Evolutionary conservation across 2,888 invertebrate genomes (phyloP), one percentile per base, ranked within the genome.

Genomic region (Xestia sexstrigata): DNA sequence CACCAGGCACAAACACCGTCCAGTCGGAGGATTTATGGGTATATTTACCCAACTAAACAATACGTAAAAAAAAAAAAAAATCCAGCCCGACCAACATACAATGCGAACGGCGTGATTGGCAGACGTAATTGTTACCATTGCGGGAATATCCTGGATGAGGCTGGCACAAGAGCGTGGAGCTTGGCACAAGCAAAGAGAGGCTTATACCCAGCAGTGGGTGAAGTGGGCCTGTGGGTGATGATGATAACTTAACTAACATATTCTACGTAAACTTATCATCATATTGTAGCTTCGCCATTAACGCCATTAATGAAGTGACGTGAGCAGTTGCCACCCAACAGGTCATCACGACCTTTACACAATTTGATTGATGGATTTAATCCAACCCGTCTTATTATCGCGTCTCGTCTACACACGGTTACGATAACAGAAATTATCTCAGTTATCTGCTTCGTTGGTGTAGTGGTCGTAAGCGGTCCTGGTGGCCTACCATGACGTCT

Each of bases 341-440:
- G 49, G 11, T n/a, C 45, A 58, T 42, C 20, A 67, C 55, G 60
- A 47, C 23, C 9, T 15, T 63, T 60, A 9, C 35, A 60, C 6
- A 60, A 20, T 52, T 66, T 74, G 70, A 75, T 74, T 60, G 85
- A 85, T 71, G 20, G 49, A 30, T 67, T 58, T 65, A 42, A 81
- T 58, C 39, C 39, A 60, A 69, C 62, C 62, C 52, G 39, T 35
- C 8, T 60, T 47, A 47, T 23, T 81, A 47, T 70, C 47, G 17
- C 17, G 30, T 69, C 66, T 49, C 52, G 49, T n/a, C 52, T 20
- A 63, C 49, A 68, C 4, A 23, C 55, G 69, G 52, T 63, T 13
- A 35, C 52, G 82, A 85, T 81, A 85, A 67, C 60, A 82, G 62
- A 62, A 35, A 35, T 30, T 20, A 35, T 30, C 8, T 30, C 1